Conservation (phyloP, 2,113 vertebrate species). For the Crotalus horridus region DNA sequence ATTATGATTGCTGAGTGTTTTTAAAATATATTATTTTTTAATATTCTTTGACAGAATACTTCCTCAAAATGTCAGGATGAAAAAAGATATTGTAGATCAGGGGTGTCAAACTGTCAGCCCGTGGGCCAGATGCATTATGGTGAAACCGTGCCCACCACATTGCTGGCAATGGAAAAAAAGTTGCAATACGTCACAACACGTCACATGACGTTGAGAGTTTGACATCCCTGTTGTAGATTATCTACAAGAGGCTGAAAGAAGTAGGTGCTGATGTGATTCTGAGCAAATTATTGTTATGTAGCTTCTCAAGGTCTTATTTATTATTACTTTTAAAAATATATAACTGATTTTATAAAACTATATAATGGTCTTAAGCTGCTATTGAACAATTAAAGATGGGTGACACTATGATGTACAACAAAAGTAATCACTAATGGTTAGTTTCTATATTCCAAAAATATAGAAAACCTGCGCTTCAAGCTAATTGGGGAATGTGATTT, state of each 20-base stretch:
- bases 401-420: background rate
- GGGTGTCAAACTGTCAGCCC: no score
- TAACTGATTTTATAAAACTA: background rate
- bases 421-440: background rate
- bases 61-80: background rate
- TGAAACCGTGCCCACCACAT: no score
- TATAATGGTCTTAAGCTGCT: background rate
- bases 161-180: no score
- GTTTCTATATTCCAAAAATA: no score
- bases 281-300: background rate
- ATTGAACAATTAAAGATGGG: background rate
- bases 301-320: background rate
- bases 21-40: background rate
- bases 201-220: no score
- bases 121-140: no score
- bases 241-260: background rate
- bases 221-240: no score
- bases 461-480: no score
- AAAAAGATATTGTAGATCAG: background rate
- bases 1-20: background rate
- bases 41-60: background rate
- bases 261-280: background rate
- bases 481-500: no score
- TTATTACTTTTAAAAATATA: background rate
- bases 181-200: no score